Base-by-base conservation (phyloP, 2,113 vertebrate species). In the Notechis scutatus region DNA sequence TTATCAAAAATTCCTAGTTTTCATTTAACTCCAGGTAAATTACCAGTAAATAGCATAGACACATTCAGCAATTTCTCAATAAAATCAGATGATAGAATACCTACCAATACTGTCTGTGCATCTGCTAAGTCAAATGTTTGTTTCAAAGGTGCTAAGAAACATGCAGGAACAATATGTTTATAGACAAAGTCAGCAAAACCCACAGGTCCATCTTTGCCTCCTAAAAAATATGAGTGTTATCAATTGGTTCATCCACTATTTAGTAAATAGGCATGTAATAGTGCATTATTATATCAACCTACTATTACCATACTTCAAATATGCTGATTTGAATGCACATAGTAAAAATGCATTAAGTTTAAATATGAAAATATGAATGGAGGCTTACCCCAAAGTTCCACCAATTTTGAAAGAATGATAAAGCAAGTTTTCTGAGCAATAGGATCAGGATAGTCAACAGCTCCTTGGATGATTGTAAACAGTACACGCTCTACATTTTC, bases 121-220 rank as follows among this genome's bases (percentile, higher is more conserved):
- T 99, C 99, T 4, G 99, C 98, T 87, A 99, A 98, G 96, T 99
- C 99, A 97, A 99, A 99, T 0, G 98, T 99, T 55, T 99, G 98
- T 93, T 99, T 99, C 92, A 99, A 98, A 93, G 99, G 99, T 90
- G 99, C 99, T 94, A 99, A 96, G 97, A 99, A 99, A 96, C 99
- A 99, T 0, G 99, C 99, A 0, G 99, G 99, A 50, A 99, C 98
- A 85, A 99, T 99, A 97, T 99, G 98, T 95, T 99, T 99, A 97
- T 99, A 99, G 97, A 99, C 98, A 96, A 99, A 99, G 96, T 99
- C 99, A 24, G 98, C 98, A 96, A 99, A 99, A 81, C 99, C 99
- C 92, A 98, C 98, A 96, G 99, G 98, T 95, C 99, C 99, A 91
- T 99, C 99, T 97, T 99, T 99, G 52, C 99, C 99, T 56, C 99